These are phyloP conservation scores for Tachina fera DNA, from an alignment of 2,888 invertebrate genomes.

Conservation along the genomic window DNA sequence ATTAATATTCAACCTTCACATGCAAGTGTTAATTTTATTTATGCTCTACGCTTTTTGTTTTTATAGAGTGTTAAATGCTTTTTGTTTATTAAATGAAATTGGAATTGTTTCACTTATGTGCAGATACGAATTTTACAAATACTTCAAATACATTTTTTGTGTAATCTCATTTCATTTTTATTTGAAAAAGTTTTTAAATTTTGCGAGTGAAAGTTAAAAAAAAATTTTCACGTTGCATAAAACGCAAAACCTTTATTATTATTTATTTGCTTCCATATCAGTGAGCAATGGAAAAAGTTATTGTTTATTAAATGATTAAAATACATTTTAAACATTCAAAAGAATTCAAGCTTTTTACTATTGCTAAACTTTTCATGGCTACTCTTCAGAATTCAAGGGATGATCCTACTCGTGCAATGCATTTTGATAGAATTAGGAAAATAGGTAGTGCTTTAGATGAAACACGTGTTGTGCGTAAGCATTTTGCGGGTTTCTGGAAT, in stretches of 20 bases:
- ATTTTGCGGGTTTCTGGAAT: no score
- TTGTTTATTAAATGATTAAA: no score
- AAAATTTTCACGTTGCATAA: slow-evolving; percentile 15
- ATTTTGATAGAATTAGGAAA: no score
- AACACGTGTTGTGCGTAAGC: no score
- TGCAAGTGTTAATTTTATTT: slow-evolving; percentile 57
- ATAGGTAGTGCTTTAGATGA: no score
- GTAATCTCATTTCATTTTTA: background rate
- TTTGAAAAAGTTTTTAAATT: slow-evolving; percentile 1
- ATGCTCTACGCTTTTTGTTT: slow-evolving; percentile 23
- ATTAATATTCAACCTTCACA: slow-evolving; percentile 43
- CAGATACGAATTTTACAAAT: slow-evolving; percentile 27
- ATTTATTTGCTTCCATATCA: no score
- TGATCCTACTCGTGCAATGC: no score
- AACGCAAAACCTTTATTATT: background rate
- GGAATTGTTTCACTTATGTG: slow-evolving; percentile 29
- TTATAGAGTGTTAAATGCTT: slow-evolving; percentile 37
- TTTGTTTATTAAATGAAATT: slow-evolving; percentile 45
- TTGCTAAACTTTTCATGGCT: no score
- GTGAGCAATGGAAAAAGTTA: no score
- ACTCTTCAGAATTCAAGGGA: no score
- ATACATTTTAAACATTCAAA: no score
- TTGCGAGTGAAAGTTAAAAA: background rate
- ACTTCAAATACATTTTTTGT: background rate
- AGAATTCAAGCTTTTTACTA: no score